Evolutionary conservation across 1,140 invertebrate species (phyloP).

Genomic region (Cherax destructor): DNA sequence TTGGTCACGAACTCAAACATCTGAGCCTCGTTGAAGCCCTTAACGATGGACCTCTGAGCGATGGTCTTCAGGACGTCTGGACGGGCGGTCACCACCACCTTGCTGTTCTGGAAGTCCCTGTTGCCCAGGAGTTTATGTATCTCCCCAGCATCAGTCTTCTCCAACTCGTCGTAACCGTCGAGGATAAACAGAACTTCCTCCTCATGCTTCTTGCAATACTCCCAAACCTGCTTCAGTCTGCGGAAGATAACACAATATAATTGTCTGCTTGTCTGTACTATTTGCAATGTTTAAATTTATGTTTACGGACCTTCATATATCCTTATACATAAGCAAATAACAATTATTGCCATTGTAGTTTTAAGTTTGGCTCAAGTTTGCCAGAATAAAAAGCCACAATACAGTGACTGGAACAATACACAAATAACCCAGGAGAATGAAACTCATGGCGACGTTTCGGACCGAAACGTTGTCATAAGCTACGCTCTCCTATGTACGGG

Average conservation of each 20-base stretch:
- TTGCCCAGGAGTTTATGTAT: conserved; percentile 78
- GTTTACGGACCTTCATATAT: too few species aligned
- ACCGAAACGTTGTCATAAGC: too few species aligned
- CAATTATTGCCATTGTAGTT: too few species aligned
- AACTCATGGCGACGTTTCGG: too few species aligned
- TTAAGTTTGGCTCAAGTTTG: too few species aligned
- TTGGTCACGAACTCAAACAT: conserved; percentile 77
- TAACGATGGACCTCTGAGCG: conserved; percentile 77
- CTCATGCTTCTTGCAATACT: conserved; percentile 76
- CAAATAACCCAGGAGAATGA: too few species aligned
- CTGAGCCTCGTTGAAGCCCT: conserved; percentile 78
- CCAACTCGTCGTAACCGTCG: conserved; percentile 78
- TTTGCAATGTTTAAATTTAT: too few species aligned
- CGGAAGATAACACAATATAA: not conserved
- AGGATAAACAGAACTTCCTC: conserved; percentile 78
- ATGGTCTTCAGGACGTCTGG: conserved; percentile 75
- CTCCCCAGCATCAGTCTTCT: conserved; percentile 75
- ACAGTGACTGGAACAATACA: too few species aligned
- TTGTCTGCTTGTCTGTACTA: too few species aligned
- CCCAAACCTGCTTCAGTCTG: conserved; percentile 73
- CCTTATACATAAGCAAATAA: not conserved
- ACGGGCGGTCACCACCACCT: conserved; percentile 78
- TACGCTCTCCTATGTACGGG: too few species aligned
- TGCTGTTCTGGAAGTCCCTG: conserved; percentile 78
- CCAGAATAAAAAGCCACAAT: too few species aligned